Conservation (phyloP, 2,888 invertebrate species). For the Chloroclystis v-ata region DNA sequence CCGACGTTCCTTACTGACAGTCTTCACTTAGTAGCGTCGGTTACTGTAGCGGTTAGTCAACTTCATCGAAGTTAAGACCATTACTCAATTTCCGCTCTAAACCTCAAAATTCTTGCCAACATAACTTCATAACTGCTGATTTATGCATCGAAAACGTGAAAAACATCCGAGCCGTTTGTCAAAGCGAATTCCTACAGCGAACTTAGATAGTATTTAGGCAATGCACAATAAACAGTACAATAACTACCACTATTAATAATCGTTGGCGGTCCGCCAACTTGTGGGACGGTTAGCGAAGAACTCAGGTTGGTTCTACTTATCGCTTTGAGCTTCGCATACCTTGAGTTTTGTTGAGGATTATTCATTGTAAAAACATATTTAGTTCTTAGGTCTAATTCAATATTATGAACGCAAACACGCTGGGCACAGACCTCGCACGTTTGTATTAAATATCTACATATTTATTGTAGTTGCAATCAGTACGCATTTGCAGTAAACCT, state of each 20-base stretch:
- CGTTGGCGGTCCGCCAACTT: slow-evolving; percentile 53
- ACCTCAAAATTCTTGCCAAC: slow-evolving; percentile 4
- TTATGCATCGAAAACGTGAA: slow-evolving; percentile 14
- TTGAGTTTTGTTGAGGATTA: no score
- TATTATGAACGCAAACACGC: no score
- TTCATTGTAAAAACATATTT: no score
- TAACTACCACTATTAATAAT: slow-evolving; percentile 48
- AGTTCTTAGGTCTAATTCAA: no score
- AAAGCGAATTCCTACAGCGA: slow-evolving; percentile 14
- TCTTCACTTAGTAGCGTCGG: no score
- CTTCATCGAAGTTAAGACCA: not conserved
- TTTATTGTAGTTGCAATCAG: no score
- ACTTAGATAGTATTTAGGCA: slow-evolving; percentile 25
- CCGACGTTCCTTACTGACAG: no score
- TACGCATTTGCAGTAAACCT: no score
- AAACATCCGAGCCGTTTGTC: slow-evolving; percentile 17
- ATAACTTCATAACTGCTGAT: slow-evolving; percentile 7
- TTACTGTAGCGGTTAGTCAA: no score
- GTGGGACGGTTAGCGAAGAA: slow-evolving; percentile 44
- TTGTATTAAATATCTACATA: no score
- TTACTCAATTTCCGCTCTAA: not conserved
- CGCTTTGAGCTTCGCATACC: slow-evolving; percentile 31
- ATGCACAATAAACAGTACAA: slow-evolving; percentile 40
- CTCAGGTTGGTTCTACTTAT: slow-evolving; percentile 42
- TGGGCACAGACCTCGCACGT: no score